phyloP scores from a whole-genome alignment of 1,140 invertebrate genomes.

The Augochlora pura region DNA sequence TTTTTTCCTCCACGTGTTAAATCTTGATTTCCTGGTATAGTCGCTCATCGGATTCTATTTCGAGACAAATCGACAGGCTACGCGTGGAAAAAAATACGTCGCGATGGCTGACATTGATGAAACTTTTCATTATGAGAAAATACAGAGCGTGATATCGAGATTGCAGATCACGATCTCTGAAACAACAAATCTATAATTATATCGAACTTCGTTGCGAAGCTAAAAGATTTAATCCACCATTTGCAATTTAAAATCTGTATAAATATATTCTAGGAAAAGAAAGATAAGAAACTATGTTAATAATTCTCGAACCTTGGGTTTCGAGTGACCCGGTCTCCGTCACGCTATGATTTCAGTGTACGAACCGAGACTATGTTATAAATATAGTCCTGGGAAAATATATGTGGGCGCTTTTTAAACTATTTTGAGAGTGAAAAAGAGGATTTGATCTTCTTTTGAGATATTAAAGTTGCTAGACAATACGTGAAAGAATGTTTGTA shows the following conservation, averaged over 20 bases:
- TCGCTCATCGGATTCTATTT: slow-evolving; percentile 44
- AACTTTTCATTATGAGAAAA: neutral
- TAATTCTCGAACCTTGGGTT: neutral
- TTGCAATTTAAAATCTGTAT: neutral
- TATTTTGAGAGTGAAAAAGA: too few relatives aligned
- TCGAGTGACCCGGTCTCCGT: neutral
- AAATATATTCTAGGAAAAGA: neutral
- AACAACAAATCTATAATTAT: too few relatives aligned
- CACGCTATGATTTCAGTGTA: neutral
- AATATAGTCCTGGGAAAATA: too few relatives aligned
- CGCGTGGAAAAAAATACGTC: neutral
- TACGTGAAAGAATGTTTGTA: too few relatives aligned
- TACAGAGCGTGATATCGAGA: neutral
- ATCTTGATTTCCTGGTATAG: slow-evolving; percentile 9
- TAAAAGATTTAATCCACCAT: neutral
- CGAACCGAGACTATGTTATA: too few relatives aligned
- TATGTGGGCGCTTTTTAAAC: too few relatives aligned
- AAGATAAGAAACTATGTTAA: too few relatives aligned
- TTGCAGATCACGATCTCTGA: neutral
- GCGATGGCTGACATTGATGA: neutral
- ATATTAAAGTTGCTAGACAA: too few relatives aligned
- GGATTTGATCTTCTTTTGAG: too few relatives aligned
- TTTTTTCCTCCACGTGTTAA: neutral
- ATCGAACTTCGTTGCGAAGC: too few relatives aligned
- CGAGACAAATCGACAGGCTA: neutral